Evolutionary conservation across 2,113 vertebrate species (phyloP), one percentile per base, ranked within the genome.

Genomic region (Petromus typicus): DNA sequence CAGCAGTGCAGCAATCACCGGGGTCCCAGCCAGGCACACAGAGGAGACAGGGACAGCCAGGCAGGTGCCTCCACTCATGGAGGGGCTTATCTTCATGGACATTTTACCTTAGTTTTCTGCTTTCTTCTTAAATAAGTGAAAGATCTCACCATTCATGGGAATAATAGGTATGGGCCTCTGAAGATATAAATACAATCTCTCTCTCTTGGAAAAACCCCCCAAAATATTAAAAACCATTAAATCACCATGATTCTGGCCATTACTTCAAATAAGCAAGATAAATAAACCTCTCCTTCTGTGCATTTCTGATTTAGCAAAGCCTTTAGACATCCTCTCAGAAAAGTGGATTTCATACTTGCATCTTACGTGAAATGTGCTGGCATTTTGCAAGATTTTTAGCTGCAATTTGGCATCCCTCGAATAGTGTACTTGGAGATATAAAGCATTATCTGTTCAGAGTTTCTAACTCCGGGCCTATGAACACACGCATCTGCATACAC

Each of bases 341-440:
- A 90, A 91, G 95, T 61, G n/a, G 80, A 86, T 90, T 93, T 95
- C 93, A 69, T 85, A 94, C 96, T 94, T 97, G 89, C 95, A 96
- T 96, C 75, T 95, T 96, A 90, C 69, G 95, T 13, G 32, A 96
- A 95, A 95, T 57, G 64, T 69, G 75, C 57, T 95, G 92, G 94
- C 94, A 79, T 90, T 95, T 83, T 45, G 78, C 92, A 91, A 88
- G 89, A 84, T 91, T 93, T 96, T 76, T 75, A 81, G 63, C 61
- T 48, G 90, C 18, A 64, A 3, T 95, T 85, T 93, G 92, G 95
- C 88, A 96, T 81, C 43, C 48, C 92, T 67, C n/a, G 57, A 83
- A 63, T 23, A 14, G 1, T 80, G 92, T 86, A 22, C 90, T 92
- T 94, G 69, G 83, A 92, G 86, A 94, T 25, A 84, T 17, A 91